Percentiles rank a stretch among this genome's conserved stretches.
These are phyloP conservation scores for Platycnemis pennipes DNA, from an alignment of 2,888 invertebrate genomes.

Conservation along the genomic window DNA sequence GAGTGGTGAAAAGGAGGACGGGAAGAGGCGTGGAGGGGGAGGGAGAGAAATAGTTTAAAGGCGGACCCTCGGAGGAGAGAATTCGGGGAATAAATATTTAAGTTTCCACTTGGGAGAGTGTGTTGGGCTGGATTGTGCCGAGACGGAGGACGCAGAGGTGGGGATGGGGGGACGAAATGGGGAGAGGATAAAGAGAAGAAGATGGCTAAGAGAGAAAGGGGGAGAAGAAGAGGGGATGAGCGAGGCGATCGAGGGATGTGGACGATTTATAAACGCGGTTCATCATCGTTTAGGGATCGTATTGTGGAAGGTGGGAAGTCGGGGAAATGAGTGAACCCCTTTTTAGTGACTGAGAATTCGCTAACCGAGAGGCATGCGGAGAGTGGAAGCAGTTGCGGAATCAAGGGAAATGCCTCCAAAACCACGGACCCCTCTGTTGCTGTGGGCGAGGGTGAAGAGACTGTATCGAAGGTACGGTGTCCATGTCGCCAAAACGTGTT, in stretches of 20 bases:
- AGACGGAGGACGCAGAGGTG: neutral
- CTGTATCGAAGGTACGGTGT: neutral
- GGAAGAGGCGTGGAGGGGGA: neutral
- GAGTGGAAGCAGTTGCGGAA: no score
- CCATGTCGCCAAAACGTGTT: neutral
- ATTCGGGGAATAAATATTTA: constrained; percentile 21
- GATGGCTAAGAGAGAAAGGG: neutral
- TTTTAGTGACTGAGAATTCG: no score
- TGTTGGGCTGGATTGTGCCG: neutral
- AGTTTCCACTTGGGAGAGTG: neutral
- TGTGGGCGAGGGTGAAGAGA: neutral
- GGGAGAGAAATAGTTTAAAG: neutral
- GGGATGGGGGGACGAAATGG: neutral
- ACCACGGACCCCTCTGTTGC: neutral
- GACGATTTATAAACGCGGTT: no score
- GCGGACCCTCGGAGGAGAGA: constrained; percentile 28
- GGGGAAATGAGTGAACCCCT: no score
- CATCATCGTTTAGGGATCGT: no score
- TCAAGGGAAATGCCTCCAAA: neutral
- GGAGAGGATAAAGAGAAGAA: neutral
- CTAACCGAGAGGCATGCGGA: no score
- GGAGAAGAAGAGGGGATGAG: neutral
- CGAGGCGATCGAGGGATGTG: no score
- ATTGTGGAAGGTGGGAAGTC: no score
- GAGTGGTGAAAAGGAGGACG: neutral